A percentile compares a stretch with the other conserved stretches of the same genome.
Conservation (phyloP, 2,113 vertebrate genomes). For the Alces alces region DNA sequence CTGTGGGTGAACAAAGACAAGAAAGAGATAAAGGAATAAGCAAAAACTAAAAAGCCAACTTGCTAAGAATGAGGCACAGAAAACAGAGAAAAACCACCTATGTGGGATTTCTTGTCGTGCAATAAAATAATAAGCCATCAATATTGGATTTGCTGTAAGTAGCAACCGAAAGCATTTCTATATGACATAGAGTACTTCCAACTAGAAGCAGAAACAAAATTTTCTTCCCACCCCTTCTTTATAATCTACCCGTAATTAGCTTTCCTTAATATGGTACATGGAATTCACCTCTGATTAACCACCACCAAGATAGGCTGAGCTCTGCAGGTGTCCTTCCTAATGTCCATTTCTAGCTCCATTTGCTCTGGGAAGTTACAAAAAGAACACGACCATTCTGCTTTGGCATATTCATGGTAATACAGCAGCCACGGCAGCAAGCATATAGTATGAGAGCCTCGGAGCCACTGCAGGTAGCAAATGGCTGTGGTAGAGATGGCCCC, state of each 20-base stretch:
- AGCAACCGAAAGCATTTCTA: neutral
- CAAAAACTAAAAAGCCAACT: neutral
- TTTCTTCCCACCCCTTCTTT: neutral
- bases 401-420: neutral
- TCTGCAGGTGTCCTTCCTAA: neutral
- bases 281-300: neutral
- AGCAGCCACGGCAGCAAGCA: neutral
- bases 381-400: neutral
- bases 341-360: neutral
- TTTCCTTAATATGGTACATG: neutral
- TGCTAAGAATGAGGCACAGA: neutral
- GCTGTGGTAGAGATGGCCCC: neutral
- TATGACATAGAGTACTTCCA: neutral
- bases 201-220: neutral
- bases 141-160: neutral
- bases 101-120: neutral
- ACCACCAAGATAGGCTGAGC: neutral
- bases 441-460: neutral
- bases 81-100: neutral
- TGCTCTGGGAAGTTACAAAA: neutral
- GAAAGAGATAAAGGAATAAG: neutral
- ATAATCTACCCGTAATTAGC: neutral
- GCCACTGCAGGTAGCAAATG: neutral
- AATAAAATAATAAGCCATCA: neutral
- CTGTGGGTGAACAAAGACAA: neutral